Percentiles rank a stretch among this genome's conserved stretches.
phyloP scores from a whole-genome alignment of 2,888 invertebrate species.

The Spodoptera exigua region DNA sequence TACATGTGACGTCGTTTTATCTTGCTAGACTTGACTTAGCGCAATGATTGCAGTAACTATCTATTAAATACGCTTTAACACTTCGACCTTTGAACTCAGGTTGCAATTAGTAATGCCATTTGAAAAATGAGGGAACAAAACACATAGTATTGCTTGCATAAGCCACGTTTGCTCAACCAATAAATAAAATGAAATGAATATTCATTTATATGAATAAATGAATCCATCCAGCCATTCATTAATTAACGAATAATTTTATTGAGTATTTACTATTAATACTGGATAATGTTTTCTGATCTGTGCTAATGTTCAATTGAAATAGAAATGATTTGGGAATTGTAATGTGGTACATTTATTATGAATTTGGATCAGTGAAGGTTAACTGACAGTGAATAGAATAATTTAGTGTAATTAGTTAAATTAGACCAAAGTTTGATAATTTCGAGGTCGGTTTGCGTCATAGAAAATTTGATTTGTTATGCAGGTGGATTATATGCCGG shows the following conservation, averaged over 20 bases:
- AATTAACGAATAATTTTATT: constrained; percentile 30
- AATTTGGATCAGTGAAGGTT: constrained; percentile 8
- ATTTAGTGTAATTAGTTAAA: constrained; percentile 18
- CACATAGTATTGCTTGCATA: constrained; percentile 20
- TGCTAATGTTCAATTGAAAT: constrained; percentile 30
- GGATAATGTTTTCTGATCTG: constrained; percentile 29
- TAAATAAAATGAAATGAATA: constrained; percentile 30
- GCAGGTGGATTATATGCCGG: constrained; percentile 89
- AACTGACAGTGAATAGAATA: background rate
- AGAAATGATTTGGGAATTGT: constrained; percentile 21
- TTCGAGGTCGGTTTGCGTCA: background rate
- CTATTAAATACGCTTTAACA: constrained; percentile 58
- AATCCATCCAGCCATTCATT: constrained; percentile 26
- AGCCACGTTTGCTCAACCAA: constrained; percentile 11
- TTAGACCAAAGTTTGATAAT: background rate
- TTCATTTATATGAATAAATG: constrained; percentile 38
- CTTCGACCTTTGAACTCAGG: constrained; percentile 50
- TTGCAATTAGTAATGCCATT: constrained; percentile 46
- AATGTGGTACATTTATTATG: background rate
- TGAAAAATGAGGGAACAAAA: constrained; percentile 31
- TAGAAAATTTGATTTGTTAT: constrained; percentile 8
- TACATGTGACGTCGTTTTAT: constrained; percentile 18
- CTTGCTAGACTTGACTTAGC: constrained; percentile 52
- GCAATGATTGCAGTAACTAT: constrained; percentile 47
- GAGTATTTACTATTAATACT: constrained; percentile 14